phyloP scores from a whole-genome alignment of 2,113 vertebrate species.

The Pampusana beccarii region DNA sequence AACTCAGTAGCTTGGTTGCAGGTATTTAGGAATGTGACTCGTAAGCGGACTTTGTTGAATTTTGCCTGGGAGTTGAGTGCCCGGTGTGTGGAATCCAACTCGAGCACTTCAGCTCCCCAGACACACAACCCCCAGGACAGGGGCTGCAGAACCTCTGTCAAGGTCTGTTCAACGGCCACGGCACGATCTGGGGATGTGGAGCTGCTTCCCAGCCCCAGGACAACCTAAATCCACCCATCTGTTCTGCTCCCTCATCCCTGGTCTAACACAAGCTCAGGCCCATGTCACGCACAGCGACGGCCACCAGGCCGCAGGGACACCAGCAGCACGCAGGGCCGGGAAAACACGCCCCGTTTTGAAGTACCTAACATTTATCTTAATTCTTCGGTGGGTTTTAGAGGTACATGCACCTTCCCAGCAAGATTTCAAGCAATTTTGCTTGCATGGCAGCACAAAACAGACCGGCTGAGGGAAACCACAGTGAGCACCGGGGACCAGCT shows the following conservation, averaged over 20 bases:
- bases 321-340: no score
- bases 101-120: not conserved
- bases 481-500: accelerated
- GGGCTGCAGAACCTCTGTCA: no score
- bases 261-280: no score
- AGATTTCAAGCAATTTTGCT: not conserved
- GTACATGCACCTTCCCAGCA: no score
- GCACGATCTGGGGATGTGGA: not conserved
- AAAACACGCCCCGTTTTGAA: no score
- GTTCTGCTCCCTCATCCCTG: not conserved
- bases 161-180: not conserved
- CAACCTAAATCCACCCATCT: not conserved
- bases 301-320: not conserved
- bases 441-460: not conserved
- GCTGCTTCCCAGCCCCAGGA: not conserved
- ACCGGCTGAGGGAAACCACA: no score
- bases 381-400: not conserved
- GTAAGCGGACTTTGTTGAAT: accelerated
- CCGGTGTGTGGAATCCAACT: not conserved
- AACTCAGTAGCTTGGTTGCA: not conserved
- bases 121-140: no score
- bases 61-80: not conserved
- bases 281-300: not conserved
- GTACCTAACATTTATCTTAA: not conserved
- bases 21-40: not conserved